These are phyloP conservation scores for Smutsia gigantea DNA, from an alignment of 2,797 vertebrate genomes.

Conservation along the genomic window DNA sequence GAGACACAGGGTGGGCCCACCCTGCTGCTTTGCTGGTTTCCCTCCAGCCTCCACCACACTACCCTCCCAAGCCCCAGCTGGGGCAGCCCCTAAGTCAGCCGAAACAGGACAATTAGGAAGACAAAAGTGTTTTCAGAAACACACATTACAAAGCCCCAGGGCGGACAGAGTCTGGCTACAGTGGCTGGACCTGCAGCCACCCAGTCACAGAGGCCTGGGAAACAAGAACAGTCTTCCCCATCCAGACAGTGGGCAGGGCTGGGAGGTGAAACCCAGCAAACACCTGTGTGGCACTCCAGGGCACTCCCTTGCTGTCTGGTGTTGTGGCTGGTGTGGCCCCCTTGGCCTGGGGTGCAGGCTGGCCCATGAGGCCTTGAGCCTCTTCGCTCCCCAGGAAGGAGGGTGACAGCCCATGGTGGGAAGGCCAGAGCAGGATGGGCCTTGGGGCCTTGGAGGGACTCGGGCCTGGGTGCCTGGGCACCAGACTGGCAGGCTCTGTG, in stretches of 20 bases:
- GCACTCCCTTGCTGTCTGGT: slow-evolving; percentile 21
- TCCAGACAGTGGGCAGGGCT: too few relatives aligned
- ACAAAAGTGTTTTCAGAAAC: neutral
- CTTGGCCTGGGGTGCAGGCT: neutral
- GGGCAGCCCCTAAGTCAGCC: slow-evolving; percentile 11
- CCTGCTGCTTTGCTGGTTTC: neutral
- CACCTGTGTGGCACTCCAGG: fast-evolving
- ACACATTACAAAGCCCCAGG: neutral
- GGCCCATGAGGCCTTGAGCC: neutral
- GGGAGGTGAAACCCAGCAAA: too few relatives aligned
- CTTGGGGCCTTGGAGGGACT: neutral
- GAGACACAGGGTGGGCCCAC: too few relatives aligned
- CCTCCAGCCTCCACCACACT: neutral
- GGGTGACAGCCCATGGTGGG: neutral
- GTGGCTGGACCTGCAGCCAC: neutral
- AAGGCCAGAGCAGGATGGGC: neutral
- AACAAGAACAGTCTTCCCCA: fast-evolving
- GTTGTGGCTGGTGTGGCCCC: fast-evolving
- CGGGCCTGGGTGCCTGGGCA: neutral
- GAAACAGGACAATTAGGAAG: neutral
- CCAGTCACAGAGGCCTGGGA: fast-evolving
- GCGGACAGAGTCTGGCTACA: neutral
- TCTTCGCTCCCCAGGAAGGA: neutral
- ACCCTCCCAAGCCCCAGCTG: slow-evolving; percentile 43
- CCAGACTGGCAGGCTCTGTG: neutral